phyloP scores from a whole-genome alignment of 2,888 invertebrate species.

The Entomobrya proxima region DNA sequence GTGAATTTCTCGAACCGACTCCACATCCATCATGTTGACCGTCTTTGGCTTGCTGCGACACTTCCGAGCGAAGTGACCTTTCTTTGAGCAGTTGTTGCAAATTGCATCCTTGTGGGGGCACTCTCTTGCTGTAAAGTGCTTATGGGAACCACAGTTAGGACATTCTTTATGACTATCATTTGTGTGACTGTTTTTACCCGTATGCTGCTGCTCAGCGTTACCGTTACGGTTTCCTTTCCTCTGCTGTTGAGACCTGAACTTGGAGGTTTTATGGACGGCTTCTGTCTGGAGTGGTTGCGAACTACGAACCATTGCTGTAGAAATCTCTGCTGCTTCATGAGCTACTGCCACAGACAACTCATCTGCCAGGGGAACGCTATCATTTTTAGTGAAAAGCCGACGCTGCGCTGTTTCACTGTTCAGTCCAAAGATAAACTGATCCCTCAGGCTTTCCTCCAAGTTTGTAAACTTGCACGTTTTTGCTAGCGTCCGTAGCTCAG shows the following conservation, averaged over 20 bases:
- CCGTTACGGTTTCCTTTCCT: neutral
- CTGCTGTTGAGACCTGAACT: neutral
- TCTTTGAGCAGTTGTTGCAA: neutral
- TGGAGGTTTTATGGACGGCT: neutral
- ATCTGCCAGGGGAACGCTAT: constrained; percentile 11
- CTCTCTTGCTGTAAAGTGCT: neutral
- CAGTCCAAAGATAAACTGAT: constrained; percentile 61
- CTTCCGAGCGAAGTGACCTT: neutral
- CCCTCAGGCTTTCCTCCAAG: constrained; percentile 21
- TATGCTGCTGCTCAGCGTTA: neutral
- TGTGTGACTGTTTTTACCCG: no score
- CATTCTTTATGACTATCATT: neutral
- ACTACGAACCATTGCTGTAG: constrained; percentile 29
- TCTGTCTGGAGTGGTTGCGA: neutral
- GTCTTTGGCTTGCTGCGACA: neutral
- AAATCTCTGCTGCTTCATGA: constrained; percentile 25
- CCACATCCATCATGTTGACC: neutral
- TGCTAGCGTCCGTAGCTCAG: constrained; percentile 42
- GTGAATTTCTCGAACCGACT: neutral
- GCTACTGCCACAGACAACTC: constrained; percentile 32
- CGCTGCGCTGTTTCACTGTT: no score
- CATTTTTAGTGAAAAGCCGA: constrained; percentile 36
- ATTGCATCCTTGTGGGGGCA: neutral
- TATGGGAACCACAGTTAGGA: neutral
- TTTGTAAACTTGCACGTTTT: constrained; percentile 22